phyloP scores from a whole-genome alignment of 2,797 vertebrate genomes.

The Xyrichtys novacula region DNA sequence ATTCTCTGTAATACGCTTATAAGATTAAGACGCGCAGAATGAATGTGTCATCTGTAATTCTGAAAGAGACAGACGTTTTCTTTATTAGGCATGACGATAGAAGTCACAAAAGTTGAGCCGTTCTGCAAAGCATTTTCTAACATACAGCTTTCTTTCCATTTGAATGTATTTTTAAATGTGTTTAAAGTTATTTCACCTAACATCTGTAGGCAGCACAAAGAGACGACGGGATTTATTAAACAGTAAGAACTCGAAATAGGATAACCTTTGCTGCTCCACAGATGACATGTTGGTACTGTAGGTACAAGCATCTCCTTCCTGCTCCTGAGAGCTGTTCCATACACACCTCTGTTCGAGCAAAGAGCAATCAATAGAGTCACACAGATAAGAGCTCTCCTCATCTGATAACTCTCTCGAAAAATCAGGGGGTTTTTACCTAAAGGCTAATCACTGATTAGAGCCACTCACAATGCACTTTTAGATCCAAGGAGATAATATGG shows the following conservation, averaged over 20 bases:
- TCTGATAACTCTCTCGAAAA: constrained; percentile 78
- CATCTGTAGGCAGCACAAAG: constrained; percentile 10
- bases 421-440: constrained; percentile 54
- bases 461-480: constrained; percentile 44
- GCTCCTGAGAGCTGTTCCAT: constrained; percentile 68
- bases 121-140: constrained; percentile 33
- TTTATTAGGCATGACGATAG: constrained; percentile 67
- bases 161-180: constrained; percentile 17
- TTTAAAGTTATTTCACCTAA: constrained; percentile 1
- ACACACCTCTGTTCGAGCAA: constrained; percentile 62
- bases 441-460: constrained; percentile 66
- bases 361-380: constrained; percentile 79
- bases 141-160: constrained; percentile 6
- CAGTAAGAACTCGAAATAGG: constrained; percentile 47
- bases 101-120: constrained; percentile 53
- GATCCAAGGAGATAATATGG: constrained; percentile 38
- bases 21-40: constrained; percentile 76
- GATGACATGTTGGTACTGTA: constrained; percentile 67
- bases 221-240: constrained; percentile 32
- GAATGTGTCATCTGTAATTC: constrained; percentile 77
- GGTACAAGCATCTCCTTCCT: constrained; percentile 76
- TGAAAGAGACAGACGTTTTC: constrained; percentile 62
- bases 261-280: constrained; percentile 74
- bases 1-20: constrained; percentile 76
- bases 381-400: constrained; percentile 83